These are phyloP conservation scores for Pempheris klunzingeri DNA, from an alignment of 2,797 vertebrate species.

Conservation along the genomic window DNA sequence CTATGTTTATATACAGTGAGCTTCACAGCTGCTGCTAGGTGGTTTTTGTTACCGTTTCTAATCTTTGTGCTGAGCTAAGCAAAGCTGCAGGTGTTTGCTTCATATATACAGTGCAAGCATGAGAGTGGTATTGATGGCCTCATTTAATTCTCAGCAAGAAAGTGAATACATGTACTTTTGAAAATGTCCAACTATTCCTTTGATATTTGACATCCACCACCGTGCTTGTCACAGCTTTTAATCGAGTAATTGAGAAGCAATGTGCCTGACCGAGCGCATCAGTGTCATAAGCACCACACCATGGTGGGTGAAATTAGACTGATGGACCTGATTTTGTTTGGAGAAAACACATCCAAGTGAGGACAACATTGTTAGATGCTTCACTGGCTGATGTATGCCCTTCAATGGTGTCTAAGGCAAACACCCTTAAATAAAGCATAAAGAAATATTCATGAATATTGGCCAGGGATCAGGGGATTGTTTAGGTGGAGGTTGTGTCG, in stretches of 20 bases:
- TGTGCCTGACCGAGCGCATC: not conserved
- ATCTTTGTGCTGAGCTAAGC: not conserved
- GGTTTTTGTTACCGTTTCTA: not conserved
- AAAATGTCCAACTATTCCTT: not conserved
- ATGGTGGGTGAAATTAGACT: not conserved
- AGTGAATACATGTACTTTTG: not conserved
- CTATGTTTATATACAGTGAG: not conserved
- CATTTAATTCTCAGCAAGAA: not conserved
- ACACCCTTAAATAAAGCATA: not conserved
- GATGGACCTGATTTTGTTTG: not conserved
- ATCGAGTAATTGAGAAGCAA: not conserved
- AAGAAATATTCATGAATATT: not conserved
- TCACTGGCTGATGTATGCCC: not conserved
- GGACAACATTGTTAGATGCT: not conserved
- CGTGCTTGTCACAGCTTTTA: not conserved
- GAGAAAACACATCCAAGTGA: not conserved
- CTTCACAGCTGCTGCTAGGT: not conserved
- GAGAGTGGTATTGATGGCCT: not conserved
- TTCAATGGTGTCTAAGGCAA: not conserved
- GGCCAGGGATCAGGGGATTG: conserved; percentile 6
- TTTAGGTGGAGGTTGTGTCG: conserved; percentile 46
- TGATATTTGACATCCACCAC: not conserved
- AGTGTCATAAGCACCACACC: not conserved
- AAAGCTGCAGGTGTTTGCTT: not conserved
- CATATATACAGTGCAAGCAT: not conserved